A percentile compares a stretch with the other conserved stretches of the same genome.
Evolutionary conservation across 1,140 invertebrate genomes (phyloP).

Genomic region (Procambarus virginalis): DNA sequence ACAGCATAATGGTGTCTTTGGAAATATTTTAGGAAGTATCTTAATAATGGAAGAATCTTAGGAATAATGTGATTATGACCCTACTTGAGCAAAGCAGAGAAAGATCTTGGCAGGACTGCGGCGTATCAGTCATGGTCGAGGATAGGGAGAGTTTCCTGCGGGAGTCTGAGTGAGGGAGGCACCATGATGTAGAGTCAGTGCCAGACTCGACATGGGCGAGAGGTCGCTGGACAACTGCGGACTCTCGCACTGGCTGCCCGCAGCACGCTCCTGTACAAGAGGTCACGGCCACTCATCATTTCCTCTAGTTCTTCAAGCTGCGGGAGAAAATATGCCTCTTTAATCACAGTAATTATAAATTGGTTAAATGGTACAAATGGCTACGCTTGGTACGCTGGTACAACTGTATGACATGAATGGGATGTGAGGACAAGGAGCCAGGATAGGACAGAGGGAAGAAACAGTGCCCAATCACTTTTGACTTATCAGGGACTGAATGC

Average conservation of each 20-base stretch:
- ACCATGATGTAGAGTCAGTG: slow-evolving; percentile 31
- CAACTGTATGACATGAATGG: too few species aligned
- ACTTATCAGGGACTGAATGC: too few species aligned
- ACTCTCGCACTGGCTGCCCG: slow-evolving; percentile 7
- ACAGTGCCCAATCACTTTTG: too few species aligned
- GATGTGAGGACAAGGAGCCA: too few species aligned
- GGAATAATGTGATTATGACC: not conserved
- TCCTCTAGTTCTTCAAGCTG: not conserved
- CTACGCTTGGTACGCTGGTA: too few species aligned
- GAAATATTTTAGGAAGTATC: too few species aligned
- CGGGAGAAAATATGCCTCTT: not conserved
- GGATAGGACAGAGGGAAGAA: too few species aligned
- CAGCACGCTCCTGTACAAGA: slow-evolving; percentile 48
- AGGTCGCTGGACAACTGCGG: slow-evolving; percentile 37
- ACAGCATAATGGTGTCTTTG: too few species aligned
- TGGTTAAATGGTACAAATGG: too few species aligned
- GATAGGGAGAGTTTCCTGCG: slow-evolving; percentile 41
- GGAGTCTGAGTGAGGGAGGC: slow-evolving; percentile 40
- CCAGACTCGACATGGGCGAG: slow-evolving; percentile 53
- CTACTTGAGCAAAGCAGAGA: slow-evolving; percentile 36
- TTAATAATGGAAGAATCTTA: too few species aligned
- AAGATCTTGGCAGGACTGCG: slow-evolving; percentile 44
- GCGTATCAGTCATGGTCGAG: slow-evolving; percentile 37
- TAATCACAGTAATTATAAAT: too few species aligned
- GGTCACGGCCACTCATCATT: slow-evolving; percentile 26